Percentiles rank a stretch among this genome's conserved stretches.
Evolutionary conservation across 2,113 vertebrate species (phyloP).

Genomic region (Oreochromis tanganicae): DNA sequence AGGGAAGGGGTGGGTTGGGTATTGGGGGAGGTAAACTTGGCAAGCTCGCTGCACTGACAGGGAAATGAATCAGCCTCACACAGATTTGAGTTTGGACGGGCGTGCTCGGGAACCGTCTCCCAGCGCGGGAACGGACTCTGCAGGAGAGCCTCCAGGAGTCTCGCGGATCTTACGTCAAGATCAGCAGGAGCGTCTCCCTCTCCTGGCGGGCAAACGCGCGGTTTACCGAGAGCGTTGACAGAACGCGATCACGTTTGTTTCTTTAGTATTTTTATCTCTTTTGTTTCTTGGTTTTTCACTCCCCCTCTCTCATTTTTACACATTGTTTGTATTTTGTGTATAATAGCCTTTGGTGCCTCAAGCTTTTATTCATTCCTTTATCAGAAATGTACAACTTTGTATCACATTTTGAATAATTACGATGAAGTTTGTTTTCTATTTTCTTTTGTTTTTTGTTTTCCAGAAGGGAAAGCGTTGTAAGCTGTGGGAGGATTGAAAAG

Average conservation of each 20-base stretch:
- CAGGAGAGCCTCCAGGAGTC: background rate
- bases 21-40: background rate
- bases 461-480: constrained; percentile 23
- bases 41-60: constrained; percentile 13
- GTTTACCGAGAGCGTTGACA: constrained; percentile 36
- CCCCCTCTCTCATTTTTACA: constrained; percentile 43
- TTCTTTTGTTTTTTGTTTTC: constrained; percentile 13
- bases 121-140: background rate
- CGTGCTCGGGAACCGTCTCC: background rate
- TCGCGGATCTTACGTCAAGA: constrained; percentile 12
- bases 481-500: constrained; percentile 17
- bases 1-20: background rate
- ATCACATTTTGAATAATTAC: constrained; percentile 46
- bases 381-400: constrained; percentile 56
- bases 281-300: background rate
- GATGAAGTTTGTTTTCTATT: background rate
- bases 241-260: constrained; percentile 23
- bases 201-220: background rate
- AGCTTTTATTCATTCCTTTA: constrained; percentile 76
- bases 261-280: background rate
- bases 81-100: constrained; percentile 23
- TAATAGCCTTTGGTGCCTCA: constrained; percentile 74
- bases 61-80: constrained; percentile 11
- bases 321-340: constrained; percentile 57
- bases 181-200: background rate